Conservation (phyloP, 2,113 vertebrate species). For the Hemiscyllium ocellatum region DNA sequence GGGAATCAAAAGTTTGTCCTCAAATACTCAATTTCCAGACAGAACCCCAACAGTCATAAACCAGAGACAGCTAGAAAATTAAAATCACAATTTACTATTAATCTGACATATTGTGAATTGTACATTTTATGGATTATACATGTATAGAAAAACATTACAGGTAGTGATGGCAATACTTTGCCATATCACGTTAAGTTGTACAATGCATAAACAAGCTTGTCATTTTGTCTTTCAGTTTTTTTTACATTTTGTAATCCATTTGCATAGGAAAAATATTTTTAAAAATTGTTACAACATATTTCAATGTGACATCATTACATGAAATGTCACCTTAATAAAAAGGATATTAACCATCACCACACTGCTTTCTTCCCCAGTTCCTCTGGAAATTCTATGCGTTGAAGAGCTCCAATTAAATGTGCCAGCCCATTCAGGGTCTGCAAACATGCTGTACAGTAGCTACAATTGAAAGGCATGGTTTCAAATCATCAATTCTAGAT, state of each 20-base stretch:
- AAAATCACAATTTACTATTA: slow-evolving; percentile 20
- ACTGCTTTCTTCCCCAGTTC: background rate
- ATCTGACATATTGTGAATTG: background rate
- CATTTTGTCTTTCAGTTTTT: background rate
- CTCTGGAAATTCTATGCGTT: background rate
- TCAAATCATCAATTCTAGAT: background rate
- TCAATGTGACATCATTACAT: background rate
- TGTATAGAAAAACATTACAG: background rate
- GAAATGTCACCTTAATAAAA: slow-evolving; percentile 5
- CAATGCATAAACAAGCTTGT: background rate
- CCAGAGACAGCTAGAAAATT: background rate
- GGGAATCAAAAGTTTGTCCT: background rate
- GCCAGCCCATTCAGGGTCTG: background rate
- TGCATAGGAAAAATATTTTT: slow-evolving; percentile 17
- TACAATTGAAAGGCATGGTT: background rate
- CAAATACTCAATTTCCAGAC: background rate
- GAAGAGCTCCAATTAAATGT: background rate
- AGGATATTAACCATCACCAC: background rate
- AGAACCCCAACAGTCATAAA: background rate
- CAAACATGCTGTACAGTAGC: background rate
- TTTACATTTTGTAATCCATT: background rate
- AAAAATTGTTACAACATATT: slow-evolving; percentile 19
- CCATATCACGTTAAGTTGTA: slow-evolving; percentile 12
- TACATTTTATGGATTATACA: slow-evolving; percentile 9
- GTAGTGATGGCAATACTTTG: background rate